Percentiles rank a stretch among this genome's conserved stretches.
Conservation (phyloP, 1,140 invertebrate species). For the Chironomus striatipennis region DNA sequence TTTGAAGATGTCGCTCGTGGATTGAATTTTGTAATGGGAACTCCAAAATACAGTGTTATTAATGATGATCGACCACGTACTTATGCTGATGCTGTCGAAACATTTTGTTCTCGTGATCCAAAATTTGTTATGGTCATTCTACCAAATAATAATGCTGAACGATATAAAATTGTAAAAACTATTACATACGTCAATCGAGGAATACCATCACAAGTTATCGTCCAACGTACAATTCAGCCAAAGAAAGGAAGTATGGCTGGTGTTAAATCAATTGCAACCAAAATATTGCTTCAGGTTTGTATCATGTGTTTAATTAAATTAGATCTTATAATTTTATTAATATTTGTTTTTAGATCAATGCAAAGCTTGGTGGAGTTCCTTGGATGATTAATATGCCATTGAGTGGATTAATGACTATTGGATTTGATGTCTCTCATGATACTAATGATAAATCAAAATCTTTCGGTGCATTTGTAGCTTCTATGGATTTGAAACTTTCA, state of each 20-base stretch:
- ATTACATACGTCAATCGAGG: constrained; percentile 69
- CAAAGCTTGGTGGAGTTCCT: constrained; percentile 79
- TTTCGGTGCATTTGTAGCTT: constrained; percentile 69
- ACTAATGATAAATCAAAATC: constrained; percentile 49
- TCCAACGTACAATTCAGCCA: constrained; percentile 47
- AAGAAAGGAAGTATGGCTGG: constrained; percentile 39
- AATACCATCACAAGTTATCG: constrained; percentile 65
- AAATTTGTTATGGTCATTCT: constrained; percentile 54
- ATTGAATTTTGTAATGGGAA: constrained; percentile 41
- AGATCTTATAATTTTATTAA: too few species aligned
- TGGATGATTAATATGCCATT: constrained; percentile 69
- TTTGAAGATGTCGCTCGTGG: constrained; percentile 40
- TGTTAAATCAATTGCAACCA: constrained; percentile 71
- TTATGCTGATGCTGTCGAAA: constrained; percentile 49
- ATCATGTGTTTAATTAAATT: too few species aligned
- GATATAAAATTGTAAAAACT: constrained; percentile 76
- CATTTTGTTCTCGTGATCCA: constrained; percentile 44
- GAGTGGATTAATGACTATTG: constrained; percentile 65
- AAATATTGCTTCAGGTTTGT: constrained; percentile 61
- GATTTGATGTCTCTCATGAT: constrained; percentile 84
- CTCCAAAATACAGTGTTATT: constrained; percentile 30
- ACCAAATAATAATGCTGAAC: constrained; percentile 53
- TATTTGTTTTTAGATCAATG: constrained; percentile 52
- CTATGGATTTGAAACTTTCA: constrained; percentile 50
- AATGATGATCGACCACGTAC: constrained; percentile 41